These are phyloP conservation scores for Alexandromys fortis DNA, from an alignment of 2,113 vertebrate species.

Conservation along the genomic window DNA sequence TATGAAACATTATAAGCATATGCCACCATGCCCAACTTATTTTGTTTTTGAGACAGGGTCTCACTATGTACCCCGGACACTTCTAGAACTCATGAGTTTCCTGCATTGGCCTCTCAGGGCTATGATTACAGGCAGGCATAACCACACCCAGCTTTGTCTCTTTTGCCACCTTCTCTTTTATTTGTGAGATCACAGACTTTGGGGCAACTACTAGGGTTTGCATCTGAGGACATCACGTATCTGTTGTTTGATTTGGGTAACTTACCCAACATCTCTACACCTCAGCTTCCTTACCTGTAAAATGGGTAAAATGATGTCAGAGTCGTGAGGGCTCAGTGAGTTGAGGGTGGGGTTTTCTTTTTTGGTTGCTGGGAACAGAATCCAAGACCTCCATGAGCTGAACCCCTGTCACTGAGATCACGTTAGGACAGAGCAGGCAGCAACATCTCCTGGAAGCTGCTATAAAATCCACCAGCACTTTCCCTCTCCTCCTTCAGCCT, in stretches of 20 bases:
- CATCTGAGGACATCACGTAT: neutral
- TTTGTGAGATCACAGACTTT: neutral
- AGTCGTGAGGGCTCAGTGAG: neutral
- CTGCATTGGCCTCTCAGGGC: neutral
- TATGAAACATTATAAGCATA: neutral
- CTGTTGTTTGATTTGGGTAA: neutral
- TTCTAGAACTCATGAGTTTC: neutral
- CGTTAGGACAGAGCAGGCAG: neutral
- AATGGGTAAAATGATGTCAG: neutral
- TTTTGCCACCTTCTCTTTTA: neutral
- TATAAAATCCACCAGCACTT: neutral
- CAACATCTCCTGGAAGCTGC: neutral
- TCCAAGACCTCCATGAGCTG: neutral
- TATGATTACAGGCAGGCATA: neutral
- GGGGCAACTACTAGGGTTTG: neutral
- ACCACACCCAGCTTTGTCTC: neutral
- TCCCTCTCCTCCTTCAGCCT: neutral
- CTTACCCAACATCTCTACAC: neutral
- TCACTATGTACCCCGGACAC: neutral
- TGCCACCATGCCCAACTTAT: neutral
- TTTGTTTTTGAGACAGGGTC: neutral
- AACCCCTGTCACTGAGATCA: neutral
- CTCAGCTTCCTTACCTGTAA: conserved; percentile 8
- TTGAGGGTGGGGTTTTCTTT: no score
- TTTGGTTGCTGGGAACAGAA: neutral